Conservation (phyloP, 1,140 invertebrate genomes). For the Neodiprion pinetum region DNA sequence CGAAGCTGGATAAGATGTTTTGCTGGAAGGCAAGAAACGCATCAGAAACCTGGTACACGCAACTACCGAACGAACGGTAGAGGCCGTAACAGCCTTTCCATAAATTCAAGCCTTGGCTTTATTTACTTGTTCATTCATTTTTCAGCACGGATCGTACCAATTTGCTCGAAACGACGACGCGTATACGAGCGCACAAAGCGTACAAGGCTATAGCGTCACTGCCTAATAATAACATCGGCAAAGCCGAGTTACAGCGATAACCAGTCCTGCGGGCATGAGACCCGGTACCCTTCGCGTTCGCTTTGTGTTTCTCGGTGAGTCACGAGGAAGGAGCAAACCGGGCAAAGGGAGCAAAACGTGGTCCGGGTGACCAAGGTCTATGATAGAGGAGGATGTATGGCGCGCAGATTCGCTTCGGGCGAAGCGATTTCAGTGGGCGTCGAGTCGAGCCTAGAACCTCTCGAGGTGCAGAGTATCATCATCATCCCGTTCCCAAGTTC, state of each 20-base stretch:
- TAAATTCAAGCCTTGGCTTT: neutral
- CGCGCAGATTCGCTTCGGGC: too few relatives aligned
- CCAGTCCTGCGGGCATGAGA: neutral
- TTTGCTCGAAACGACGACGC: too few relatives aligned
- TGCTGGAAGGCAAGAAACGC: too few relatives aligned
- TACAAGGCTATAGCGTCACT: neutral
- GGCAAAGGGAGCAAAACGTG: neutral
- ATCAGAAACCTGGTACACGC: too few relatives aligned
- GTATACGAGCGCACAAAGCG: neutral
- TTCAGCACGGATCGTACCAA: too few relatives aligned
- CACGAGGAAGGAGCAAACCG: neutral
- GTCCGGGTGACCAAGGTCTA: neutral
- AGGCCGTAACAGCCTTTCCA: neutral
- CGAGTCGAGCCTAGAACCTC: too few relatives aligned
- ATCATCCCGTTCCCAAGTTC: too few relatives aligned
- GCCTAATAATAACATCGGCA: neutral
- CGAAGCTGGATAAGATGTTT: too few relatives aligned
- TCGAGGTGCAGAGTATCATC: too few relatives aligned
- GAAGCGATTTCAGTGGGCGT: too few relatives aligned
- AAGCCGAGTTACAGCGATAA: neutral
- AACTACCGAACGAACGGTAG: neutral
- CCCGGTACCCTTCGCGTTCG: neutral
- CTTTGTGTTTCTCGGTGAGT: slow-evolving; percentile 4
- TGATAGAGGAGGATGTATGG: neutral
- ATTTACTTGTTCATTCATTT: neutral